phyloP scores from a whole-genome alignment of 2,797 vertebrate genomes.

The Chelidonichthys spinosus region DNA sequence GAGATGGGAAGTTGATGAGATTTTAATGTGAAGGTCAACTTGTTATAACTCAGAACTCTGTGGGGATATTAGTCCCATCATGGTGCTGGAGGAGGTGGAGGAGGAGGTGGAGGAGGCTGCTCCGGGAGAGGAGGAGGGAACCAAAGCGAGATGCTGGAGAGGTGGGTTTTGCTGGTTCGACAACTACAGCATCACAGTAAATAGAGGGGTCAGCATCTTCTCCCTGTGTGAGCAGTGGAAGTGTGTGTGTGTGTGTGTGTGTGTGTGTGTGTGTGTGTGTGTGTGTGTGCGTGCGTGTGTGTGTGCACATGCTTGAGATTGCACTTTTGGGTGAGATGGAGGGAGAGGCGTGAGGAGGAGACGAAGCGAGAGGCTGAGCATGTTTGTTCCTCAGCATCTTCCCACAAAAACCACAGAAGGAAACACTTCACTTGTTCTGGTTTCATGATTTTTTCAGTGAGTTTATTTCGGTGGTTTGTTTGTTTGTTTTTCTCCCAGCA shows the following conservation, averaged over 20 bases:
- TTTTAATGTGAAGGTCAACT: constrained; percentile 84
- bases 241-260: not conserved
- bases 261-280: constrained; percentile 1
- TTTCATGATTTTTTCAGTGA: constrained; percentile 39
- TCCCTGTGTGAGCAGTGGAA: constrained; percentile 20
- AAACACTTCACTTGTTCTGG: constrained; percentile 39
- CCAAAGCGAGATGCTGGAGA: constrained; percentile 57
- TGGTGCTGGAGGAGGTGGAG: constrained; percentile 44
- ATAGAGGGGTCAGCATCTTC: constrained; percentile 77
- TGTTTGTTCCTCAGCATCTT: constrained; percentile 54
- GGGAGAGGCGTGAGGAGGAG: constrained; percentile 35
- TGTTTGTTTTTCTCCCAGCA: constrained; percentile 47
- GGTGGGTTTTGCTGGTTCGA: constrained; percentile 77
- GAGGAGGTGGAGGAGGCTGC: constrained; percentile 9
- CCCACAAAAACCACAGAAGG: constrained; percentile 40
- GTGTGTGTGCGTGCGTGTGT: constrained; percentile 23
- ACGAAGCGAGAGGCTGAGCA: constrained; percentile 38
- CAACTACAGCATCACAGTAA: constrained; percentile 69
- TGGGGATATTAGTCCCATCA: constrained; percentile 74
- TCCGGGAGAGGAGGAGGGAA: constrained; percentile 35
- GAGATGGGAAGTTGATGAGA: constrained; percentile 76
- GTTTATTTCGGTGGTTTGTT: constrained; percentile 67
- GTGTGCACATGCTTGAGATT: constrained; percentile 46
- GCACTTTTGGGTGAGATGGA: constrained; percentile 54
- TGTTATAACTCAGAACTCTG: constrained; percentile 78